A percentile compares a stretch with the other conserved stretches of the same genome.
phyloP scores from a whole-genome alignment of 2,797 vertebrate species.

The Microctenopoma lineatum region DNA sequence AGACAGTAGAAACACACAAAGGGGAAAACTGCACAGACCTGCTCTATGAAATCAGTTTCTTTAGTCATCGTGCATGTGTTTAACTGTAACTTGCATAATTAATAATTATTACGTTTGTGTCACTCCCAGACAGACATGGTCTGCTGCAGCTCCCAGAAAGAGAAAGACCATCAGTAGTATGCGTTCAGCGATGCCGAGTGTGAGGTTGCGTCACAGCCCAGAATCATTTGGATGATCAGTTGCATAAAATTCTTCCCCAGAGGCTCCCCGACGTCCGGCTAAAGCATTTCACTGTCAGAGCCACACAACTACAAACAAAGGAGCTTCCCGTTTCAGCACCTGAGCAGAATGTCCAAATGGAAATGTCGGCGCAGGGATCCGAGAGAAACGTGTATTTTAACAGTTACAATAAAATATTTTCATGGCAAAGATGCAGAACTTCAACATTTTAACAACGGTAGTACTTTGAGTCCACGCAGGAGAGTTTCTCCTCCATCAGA shows the following conservation, averaged over 20 bases:
- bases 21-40: constrained; percentile 18
- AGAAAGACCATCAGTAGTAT: constrained; percentile 53
- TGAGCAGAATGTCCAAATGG: constrained; percentile 59
- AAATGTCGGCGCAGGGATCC: constrained; percentile 26
- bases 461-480: constrained; percentile 15
- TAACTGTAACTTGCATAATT: constrained; percentile 52
- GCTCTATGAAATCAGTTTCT: constrained; percentile 12
- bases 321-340: constrained; percentile 54
- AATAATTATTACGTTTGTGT: constrained; percentile 54
- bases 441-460: constrained; percentile 18
- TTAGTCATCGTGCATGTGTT: constrained; percentile 43
- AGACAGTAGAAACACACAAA: constrained; percentile 1
- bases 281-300: constrained; percentile 65
- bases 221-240: constrained; percentile 56
- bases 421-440: constrained; percentile 24
- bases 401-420: constrained; percentile 9
- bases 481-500: constrained; percentile 9
- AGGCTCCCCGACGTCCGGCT: constrained; percentile 48
- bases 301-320: constrained; percentile 40
- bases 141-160: constrained; percentile 32
- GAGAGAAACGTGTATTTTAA: constrained; percentile 11
- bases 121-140: constrained; percentile 33
- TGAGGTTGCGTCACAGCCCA: constrained; percentile 36
- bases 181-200: constrained; percentile 35
- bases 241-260: constrained; percentile 63